Evolutionary conservation across 2,797 vertebrate species (phyloP).

Genomic region (Gallinago stenura): DNA sequence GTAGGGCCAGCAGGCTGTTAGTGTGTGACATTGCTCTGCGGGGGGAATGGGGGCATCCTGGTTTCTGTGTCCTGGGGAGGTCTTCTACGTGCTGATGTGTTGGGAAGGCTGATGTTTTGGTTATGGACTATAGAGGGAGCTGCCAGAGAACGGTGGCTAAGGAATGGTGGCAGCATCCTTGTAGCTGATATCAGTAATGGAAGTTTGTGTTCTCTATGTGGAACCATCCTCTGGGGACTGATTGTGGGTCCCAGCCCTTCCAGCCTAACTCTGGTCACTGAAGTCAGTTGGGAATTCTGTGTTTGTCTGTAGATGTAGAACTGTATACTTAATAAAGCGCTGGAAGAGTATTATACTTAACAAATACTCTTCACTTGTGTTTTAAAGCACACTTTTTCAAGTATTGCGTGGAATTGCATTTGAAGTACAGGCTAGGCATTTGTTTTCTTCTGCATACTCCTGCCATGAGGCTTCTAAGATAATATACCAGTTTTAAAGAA

Average conservation of each 20-base stretch:
- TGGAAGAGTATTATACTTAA: background rate
- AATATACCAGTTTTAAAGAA: background rate
- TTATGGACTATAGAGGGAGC: background rate
- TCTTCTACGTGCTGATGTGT: accelerated
- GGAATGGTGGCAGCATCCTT: background rate
- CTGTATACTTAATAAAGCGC: background rate
- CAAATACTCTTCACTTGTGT: background rate
- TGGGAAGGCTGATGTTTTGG: background rate
- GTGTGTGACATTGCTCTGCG: background rate
- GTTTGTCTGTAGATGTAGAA: background rate
- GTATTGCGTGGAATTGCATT: background rate
- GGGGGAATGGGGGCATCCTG: accelerated
- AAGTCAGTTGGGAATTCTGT: background rate
- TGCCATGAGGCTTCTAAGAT: background rate
- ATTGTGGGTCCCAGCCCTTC: background rate
- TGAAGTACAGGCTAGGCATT: background rate
- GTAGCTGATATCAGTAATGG: accelerated
- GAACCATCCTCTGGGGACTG: background rate
- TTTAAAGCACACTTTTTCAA: background rate
- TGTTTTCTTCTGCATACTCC: background rate
- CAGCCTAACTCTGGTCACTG: background rate
- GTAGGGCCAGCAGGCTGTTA: accelerated
- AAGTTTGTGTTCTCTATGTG: accelerated
- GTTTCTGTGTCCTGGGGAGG: too few species aligned
- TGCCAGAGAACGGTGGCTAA: background rate